These are phyloP conservation scores for Gadopsis bispinosus DNA, from an alignment of 2,797 vertebrate genomes.

Conservation along the genomic window DNA sequence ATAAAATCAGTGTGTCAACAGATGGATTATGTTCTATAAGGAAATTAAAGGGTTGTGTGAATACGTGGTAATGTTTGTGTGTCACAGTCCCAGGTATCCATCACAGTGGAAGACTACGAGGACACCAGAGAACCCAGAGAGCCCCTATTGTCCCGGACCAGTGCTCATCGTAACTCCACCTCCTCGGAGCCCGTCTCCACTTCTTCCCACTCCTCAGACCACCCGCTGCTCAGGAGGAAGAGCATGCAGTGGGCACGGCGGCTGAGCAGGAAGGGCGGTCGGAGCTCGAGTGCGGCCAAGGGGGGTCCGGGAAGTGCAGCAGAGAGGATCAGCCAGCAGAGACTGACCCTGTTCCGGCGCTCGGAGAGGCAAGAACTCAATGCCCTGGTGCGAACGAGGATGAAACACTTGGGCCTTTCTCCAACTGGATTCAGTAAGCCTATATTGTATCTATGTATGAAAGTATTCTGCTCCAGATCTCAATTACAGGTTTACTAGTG, in stretches of 20 bases:
- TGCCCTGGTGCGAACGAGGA: constrained; percentile 86
- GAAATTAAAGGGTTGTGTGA: constrained; percentile 24
- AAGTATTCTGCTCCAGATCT: background rate
- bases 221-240: constrained; percentile 88
- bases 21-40: background rate
- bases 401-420: constrained; percentile 90
- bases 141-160: constrained; percentile 81
- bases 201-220: constrained; percentile 86
- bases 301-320: constrained; percentile 85
- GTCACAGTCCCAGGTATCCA: constrained; percentile 88
- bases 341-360: constrained; percentile 87
- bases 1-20: constrained; percentile 21
- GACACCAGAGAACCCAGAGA: constrained; percentile 88
- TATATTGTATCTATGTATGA: background rate
- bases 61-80: constrained; percentile 11
- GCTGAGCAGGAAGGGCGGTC: constrained; percentile 87
- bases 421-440: constrained; percentile 88
- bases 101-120: constrained; percentile 89
- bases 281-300: constrained; percentile 81
- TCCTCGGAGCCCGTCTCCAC: constrained; percentile 84
- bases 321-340: constrained; percentile 89
- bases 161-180: constrained; percentile 87
- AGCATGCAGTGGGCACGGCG: constrained; percentile 91
- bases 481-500: background rate
- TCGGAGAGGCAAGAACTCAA: constrained; percentile 90